These are phyloP conservation scores for Cloeon dipterum DNA, from an alignment of 2,888 invertebrate genomes.

Conservation along the genomic window DNA sequence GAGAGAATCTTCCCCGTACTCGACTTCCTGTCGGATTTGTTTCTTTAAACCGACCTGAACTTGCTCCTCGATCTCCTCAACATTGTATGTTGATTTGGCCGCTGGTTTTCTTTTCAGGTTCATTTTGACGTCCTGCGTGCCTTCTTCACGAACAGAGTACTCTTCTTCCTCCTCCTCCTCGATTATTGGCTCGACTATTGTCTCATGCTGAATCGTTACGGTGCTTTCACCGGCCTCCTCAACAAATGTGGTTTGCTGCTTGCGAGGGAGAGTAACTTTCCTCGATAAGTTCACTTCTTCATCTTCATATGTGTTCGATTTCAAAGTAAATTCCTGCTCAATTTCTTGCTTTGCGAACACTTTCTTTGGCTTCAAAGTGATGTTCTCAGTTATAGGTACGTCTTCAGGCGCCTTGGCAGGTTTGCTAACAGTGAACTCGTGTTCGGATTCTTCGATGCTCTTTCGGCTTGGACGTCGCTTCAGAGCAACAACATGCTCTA, in stretches of 20 bases:
- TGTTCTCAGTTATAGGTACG: conserved; percentile 49
- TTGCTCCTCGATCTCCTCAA: conserved; percentile 9
- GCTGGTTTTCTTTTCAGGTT: background rate
- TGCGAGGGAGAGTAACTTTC: conserved; percentile 59
- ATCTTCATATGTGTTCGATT: conserved; percentile 63
- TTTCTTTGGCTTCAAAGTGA: conserved; percentile 38
- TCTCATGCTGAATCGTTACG: conserved; percentile 39
- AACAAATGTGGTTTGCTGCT: conserved; percentile 46
- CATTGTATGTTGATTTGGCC: conserved; percentile 6
- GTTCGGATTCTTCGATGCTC: conserved; percentile 8
- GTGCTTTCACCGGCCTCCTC: conserved; percentile 60
- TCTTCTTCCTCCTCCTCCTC: conserved; percentile 9
- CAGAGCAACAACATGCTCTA: conserved; percentile 7
- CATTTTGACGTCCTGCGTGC: background rate
- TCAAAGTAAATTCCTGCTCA: conserved; percentile 74
- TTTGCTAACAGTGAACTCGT: conserved; percentile 10
- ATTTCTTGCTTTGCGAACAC: conserved; percentile 67
- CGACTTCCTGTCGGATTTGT: conserved; percentile 21
- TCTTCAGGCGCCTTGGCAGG: conserved; percentile 35
- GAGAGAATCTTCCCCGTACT: conserved; percentile 40
- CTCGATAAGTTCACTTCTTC: conserved; percentile 52
- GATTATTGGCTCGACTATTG: conserved; percentile 13
- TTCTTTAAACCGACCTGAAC: conserved; percentile 22
- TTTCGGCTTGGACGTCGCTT: conserved; percentile 5
- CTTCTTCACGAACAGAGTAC: conserved; percentile 1